Conservation (phyloP, 1,140 invertebrate species). For the Drosophila tristis region DNA sequence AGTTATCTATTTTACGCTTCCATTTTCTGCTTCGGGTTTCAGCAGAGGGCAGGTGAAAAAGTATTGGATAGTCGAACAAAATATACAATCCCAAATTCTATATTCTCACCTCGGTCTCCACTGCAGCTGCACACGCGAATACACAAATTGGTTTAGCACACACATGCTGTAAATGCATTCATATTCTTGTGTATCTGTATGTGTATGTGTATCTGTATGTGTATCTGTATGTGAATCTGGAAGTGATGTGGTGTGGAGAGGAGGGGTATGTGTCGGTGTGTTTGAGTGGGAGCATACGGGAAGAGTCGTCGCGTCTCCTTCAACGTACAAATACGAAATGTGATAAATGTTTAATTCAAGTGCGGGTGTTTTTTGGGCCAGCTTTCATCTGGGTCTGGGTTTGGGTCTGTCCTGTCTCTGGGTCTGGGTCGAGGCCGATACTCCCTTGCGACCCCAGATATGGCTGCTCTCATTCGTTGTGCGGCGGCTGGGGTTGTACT, state of each 20-base stretch:
- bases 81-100: too few relatives aligned
- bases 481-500: constrained; percentile 55
- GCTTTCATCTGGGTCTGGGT: constrained; percentile 23
- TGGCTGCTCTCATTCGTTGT: constrained; percentile 42
- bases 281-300: constrained; percentile 33
- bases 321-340: constrained; percentile 53
- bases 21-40: constrained; percentile 21
- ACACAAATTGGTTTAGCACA: constrained; percentile 76
- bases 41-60: neutral
- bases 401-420: neutral
- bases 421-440: constrained; percentile 34
- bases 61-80: neutral
- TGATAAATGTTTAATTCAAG: constrained; percentile 74
- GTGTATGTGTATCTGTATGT: constrained; percentile 3
- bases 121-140: constrained; percentile 10
- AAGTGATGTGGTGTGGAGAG: too few relatives aligned
- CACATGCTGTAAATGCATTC: constrained; percentile 10
- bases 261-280: neutral
- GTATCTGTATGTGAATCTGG: neutral
- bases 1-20: constrained; percentile 7
- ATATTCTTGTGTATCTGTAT: neutral
- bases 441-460: neutral
- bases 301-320: constrained; percentile 22
- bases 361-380: constrained; percentile 50
- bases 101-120: constrained; percentile 14